Conservation (phyloP, 2,888 invertebrate species). For the Nematopogon swammerdamellus region DNA sequence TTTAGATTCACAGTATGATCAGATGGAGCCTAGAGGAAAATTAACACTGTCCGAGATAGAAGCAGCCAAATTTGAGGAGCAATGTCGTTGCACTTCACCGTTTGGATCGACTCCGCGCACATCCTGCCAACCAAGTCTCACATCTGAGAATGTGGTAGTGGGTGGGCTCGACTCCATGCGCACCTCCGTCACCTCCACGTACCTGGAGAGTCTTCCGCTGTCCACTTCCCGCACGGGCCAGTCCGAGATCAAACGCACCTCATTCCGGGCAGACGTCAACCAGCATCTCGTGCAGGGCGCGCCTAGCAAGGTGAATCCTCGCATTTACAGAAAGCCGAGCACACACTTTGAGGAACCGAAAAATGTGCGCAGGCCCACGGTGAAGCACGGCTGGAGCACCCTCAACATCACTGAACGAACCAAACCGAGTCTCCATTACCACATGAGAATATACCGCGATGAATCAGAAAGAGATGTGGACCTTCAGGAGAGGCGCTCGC, state of each 20-base stretch:
- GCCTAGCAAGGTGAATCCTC: constrained; percentile 34
- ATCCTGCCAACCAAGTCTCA: constrained; percentile 57
- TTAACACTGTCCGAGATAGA: constrained; percentile 57
- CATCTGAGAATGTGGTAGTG: constrained; percentile 51
- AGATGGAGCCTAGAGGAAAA: constrained; percentile 29
- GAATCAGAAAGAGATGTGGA: constrained; percentile 20
- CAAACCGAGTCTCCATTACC: constrained; percentile 49
- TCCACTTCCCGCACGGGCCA: constrained; percentile 28
- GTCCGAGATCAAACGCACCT: constrained; percentile 41
- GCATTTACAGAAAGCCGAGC: constrained; percentile 43
- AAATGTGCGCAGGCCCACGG: constrained; percentile 38
- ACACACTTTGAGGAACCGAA: constrained; percentile 44
- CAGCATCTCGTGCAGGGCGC: constrained; percentile 27
- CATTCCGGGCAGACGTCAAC: constrained; percentile 41
- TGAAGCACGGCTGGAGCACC: constrained; percentile 45
- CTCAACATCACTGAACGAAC: constrained; percentile 43
- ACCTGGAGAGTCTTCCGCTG: constrained; percentile 40
- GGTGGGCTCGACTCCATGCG: constrained; percentile 52
- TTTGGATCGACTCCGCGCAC: constrained; percentile 71
- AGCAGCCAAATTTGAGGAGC: constrained; percentile 62
- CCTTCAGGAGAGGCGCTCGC: constrained; percentile 23
- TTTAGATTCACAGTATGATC: constrained; percentile 14
- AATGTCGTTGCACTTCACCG: constrained; percentile 70
- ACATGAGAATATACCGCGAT: constrained; percentile 49
- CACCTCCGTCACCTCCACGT: constrained; percentile 49